phyloP scores from a whole-genome alignment of 2,888 invertebrate species.

The Ceraclea dissimilis region DNA sequence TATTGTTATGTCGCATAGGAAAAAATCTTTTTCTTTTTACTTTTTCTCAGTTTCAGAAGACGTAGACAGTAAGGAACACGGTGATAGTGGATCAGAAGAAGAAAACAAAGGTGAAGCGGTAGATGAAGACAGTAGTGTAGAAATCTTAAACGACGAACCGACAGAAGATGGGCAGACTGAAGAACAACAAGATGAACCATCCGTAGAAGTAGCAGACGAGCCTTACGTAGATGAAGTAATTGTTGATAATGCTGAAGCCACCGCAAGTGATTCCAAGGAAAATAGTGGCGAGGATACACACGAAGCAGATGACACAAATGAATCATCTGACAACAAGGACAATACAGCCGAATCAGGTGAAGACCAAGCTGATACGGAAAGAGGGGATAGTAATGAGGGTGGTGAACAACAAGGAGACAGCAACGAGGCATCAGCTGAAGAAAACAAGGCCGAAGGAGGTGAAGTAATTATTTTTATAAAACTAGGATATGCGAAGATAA shows the following conservation, averaged over 20 bases:
- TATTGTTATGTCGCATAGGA: no score
- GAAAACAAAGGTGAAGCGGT: constrained; percentile 33
- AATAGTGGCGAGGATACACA: constrained; percentile 37
- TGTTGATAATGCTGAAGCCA: constrained; percentile 40
- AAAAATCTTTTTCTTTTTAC: no score
- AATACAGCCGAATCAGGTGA: neutral
- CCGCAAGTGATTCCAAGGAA: constrained; percentile 30
- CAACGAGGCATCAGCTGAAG: constrained; percentile 44
- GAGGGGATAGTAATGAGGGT: constrained; percentile 24
- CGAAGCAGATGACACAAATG: constrained; percentile 29
- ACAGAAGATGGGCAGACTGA: constrained; percentile 36
- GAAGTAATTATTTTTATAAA: neutral
- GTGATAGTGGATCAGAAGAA: constrained; percentile 29
- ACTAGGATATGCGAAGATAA: no score
- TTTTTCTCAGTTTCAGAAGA: constrained; percentile 35
- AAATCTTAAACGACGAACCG: constrained; percentile 13
- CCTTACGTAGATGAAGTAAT: constrained; percentile 43
- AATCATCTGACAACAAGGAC: constrained; percentile 24
- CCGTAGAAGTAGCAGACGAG: constrained; percentile 45
- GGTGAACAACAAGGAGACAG: constrained; percentile 28
- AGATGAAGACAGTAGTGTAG: constrained; percentile 33
- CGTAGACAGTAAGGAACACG: constrained; percentile 46
- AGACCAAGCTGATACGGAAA: constrained; percentile 11
- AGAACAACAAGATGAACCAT: constrained; percentile 36
- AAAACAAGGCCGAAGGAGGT: constrained; percentile 43